A percentile compares a stretch with the other conserved stretches of the same genome.
Evolutionary conservation across 2,113 vertebrate genomes (phyloP).

Genomic region (Falcunculus frontatus): DNA sequence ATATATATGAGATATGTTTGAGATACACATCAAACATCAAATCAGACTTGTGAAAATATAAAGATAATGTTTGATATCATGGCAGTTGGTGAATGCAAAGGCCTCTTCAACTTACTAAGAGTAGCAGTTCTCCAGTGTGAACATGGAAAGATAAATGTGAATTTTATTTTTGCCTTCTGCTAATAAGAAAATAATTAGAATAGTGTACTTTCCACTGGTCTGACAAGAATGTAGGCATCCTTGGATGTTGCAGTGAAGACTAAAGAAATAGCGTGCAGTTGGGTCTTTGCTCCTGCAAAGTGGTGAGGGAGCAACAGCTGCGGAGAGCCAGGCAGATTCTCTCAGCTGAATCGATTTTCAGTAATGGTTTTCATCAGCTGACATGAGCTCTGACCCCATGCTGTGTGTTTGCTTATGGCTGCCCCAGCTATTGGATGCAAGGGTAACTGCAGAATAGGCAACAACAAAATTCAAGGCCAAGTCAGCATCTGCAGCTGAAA

Average conservation of each 20-base stretch:
- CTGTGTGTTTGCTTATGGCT: neutral
- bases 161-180: neutral
- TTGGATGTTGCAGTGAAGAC: neutral
- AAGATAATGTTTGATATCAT: neutral
- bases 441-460: neutral
- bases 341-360: neutral
- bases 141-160: neutral
- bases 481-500: neutral
- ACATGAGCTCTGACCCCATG: neutral
- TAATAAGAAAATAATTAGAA: neutral
- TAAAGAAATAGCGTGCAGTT: neutral
- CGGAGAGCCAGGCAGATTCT: neutral
- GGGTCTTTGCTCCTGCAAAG: neutral
- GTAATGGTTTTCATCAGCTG: neutral
- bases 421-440: neutral
- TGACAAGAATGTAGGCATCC: neutral
- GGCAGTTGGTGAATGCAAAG: neutral
- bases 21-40: neutral
- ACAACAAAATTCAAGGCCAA: neutral
- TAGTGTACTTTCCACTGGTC: neutral
- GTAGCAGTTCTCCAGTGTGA: neutral
- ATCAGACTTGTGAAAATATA: neutral
- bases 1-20: neutral
- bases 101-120: neutral
- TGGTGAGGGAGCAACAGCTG: neutral